phyloP scores from a whole-genome alignment of 2,113 vertebrate genomes.

The Sigmodon hispidus region DNA sequence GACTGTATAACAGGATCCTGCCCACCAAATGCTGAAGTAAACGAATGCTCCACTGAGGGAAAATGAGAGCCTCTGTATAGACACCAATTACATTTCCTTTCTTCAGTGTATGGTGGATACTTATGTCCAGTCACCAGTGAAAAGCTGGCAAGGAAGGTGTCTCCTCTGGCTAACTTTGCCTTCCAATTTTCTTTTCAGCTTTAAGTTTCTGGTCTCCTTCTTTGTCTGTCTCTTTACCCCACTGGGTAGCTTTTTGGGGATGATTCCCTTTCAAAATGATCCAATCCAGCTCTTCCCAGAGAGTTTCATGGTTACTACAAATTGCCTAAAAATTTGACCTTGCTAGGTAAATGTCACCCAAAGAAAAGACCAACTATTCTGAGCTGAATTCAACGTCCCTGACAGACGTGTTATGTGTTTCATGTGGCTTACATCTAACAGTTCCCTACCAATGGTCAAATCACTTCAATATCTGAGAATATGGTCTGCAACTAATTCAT shows the following conservation, averaged over 20 bases:
- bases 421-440: constrained; percentile 40
- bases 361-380: constrained; percentile 54
- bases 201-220: not conserved
- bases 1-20: not conserved
- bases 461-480: constrained; percentile 59
- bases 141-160: not conserved
- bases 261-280: not conserved
- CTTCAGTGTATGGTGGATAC: not conserved
- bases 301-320: constrained; percentile 8
- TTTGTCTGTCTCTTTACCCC: not conserved
- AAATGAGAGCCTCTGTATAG: not conserved
- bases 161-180: not conserved
- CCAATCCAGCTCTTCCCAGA: not conserved
- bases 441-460: constrained; percentile 38
- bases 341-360: constrained; percentile 63
- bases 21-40: not conserved
- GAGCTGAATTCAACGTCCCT: constrained; percentile 47
- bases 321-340: not conserved
- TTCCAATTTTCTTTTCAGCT: not conserved
- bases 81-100: not conserved
- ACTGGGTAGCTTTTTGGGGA: not conserved
- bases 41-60: not conserved
- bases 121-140: not conserved
- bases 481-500: constrained; percentile 66
- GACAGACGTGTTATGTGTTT: constrained; percentile 3